Evolutionary conservation across 1,140 invertebrate genomes (phyloP), one percentile per base, ranked within the genome.

Genomic region (Cyphomyrmex costatus): DNA sequence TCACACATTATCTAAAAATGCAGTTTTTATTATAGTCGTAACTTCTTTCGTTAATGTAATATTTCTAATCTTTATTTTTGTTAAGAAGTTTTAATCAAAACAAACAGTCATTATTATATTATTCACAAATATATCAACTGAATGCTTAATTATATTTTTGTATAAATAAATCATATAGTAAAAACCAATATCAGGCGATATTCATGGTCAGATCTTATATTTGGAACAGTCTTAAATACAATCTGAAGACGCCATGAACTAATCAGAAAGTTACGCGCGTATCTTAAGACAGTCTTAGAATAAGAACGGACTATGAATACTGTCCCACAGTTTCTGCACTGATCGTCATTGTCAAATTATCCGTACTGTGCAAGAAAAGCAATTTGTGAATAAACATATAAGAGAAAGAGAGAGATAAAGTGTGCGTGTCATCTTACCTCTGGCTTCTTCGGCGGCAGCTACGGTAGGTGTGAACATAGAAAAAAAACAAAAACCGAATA

Each of bases 381-480:
- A 2, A 86, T n/a, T 63, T 68, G 63, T 79, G 8, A 58, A 51
- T 58, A 79, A 42, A 86, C 30, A 85, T 85, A 74, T 88, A 88
- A 71, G 60, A 88, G 46, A 42, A 46, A 87, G 82, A 85, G 77
- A 80, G 16, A 46, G 30, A 82, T 58, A 73, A 91, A 87, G 87
- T 92, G 87, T 91, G 78, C 88, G 93, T 91, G 91, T 91, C 78
- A 60, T 93, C 96, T 95, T 97, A 98, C 97, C 97, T 98, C 97
- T 92, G 97, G 97, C 96, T 97, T 97, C 95, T 97, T 96, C 93
- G 97, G 97, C 93, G 97, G 97, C 95, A 97, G 96, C 97, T 97
- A 94, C 93, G 92, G 95, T 96, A 95, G 95, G 95, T 94, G 93
- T 95, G 95, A 96, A 96, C 96, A 95, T 95, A 94, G 93, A 95